Percentiles rank a stretch among this genome's conserved stretches.
phyloP scores from a whole-genome alignment of 1,140 invertebrate species.

The Drosophila subpulchrella region DNA sequence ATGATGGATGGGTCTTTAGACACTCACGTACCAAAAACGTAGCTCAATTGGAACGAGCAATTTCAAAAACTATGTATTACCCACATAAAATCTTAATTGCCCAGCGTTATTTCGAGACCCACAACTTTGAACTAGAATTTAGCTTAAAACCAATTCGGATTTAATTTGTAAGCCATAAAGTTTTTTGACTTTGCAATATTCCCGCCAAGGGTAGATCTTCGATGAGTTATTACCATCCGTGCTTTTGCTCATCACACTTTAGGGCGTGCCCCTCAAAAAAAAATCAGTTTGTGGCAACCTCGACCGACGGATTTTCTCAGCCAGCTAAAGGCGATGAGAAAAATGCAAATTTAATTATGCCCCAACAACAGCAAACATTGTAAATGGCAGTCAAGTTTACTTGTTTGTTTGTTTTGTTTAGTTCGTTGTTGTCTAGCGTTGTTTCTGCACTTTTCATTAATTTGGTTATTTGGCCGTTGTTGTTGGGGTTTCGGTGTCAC shows the following conservation, averaged over 20 bases:
- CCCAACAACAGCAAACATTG: constrained; percentile 28
- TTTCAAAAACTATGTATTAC: not conserved
- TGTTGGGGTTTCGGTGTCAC: constrained; percentile 47
- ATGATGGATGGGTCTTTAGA: constrained; percentile 15
- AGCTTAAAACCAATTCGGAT: not conserved
- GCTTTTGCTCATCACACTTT: constrained; percentile 13
- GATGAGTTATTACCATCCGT: constrained; percentile 1
- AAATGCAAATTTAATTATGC: constrained; percentile 73
- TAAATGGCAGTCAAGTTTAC: constrained; percentile 48
- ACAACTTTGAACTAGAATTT: too few species aligned
- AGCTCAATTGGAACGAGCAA: not conserved
- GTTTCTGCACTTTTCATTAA: constrained; percentile 44
- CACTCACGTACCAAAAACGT: not conserved
- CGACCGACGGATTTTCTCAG: constrained; percentile 53
- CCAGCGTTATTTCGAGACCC: not conserved
- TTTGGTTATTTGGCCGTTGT: constrained; percentile 12
- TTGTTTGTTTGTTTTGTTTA: constrained; percentile 37
- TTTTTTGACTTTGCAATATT: not conserved
- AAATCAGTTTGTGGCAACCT: constrained; percentile 36
- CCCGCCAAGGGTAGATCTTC: constrained; percentile 9
- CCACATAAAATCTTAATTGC: too few species aligned
- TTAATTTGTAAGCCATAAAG: too few species aligned
- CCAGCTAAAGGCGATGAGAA: constrained; percentile 40
- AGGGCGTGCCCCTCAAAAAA: constrained; percentile 14
- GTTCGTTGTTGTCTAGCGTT: constrained; percentile 2